Percentiles rank a stretch among this genome's conserved stretches.
These are phyloP conservation scores for Temnothorax ravouxi DNA, from an alignment of 2,888 invertebrate species.

Conservation along the genomic window DNA sequence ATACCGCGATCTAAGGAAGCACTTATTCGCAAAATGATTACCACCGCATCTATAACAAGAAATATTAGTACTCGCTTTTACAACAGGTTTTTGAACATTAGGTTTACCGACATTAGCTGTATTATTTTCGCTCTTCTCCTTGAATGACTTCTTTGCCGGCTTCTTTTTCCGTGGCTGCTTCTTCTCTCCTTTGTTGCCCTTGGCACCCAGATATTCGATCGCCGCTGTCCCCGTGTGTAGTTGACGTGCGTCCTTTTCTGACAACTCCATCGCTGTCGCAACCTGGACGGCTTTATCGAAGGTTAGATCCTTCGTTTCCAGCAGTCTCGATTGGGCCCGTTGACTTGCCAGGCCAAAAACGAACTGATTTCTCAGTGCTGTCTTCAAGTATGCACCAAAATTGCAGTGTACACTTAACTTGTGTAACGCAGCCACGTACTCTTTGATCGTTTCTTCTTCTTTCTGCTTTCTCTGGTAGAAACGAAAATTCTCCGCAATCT, in stretches of 20 bases:
- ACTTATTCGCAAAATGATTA: neutral
- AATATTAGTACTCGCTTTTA: neutral
- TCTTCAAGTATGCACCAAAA: neutral
- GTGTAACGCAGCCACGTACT: neutral
- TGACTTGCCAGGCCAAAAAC: neutral
- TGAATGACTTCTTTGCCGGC: too few relatives aligned
- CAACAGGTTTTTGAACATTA: too few relatives aligned
- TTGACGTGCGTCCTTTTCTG: neutral
- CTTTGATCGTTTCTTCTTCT: neutral
- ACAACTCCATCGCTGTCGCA: neutral
- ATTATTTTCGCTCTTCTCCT: too few relatives aligned
- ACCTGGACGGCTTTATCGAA: neutral
- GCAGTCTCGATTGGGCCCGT: neutral
- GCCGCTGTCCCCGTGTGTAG: neutral
- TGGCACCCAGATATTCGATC: neutral
- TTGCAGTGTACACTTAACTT: neutral
- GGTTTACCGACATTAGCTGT: too few relatives aligned
- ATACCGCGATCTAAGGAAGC: neutral
- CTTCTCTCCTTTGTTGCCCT: too few relatives aligned
- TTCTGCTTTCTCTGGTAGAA: neutral
- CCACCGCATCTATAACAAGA: conserved; percentile 1
- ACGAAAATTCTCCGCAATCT: neutral
- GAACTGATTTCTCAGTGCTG: neutral
- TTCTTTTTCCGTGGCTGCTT: too few relatives aligned
- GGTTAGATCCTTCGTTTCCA: neutral